Evolutionary conservation across 2,888 invertebrate genomes (phyloP), one percentile per base, ranked within the genome.

Genomic region (Calameuta filiformis): DNA sequence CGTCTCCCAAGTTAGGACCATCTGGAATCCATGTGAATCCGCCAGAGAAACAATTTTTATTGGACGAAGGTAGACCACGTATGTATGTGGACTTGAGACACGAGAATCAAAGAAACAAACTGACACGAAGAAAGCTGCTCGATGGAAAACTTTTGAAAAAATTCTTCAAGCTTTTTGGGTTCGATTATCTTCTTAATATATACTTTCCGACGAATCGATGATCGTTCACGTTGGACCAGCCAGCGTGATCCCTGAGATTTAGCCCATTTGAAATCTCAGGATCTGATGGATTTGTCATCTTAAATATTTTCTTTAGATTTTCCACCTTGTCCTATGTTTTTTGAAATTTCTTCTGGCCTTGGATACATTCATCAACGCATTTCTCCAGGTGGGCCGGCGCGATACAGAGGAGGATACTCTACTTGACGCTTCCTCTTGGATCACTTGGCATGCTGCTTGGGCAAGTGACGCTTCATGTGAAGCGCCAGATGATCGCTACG

Each of bases 401-500:
- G 33, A 34, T 71, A 71, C 23, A 15, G 23, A 56, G 23, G 56
- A 23, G 9, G 56, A 56, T 23, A 56, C 23, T 56, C 6, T 9
- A 23, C 37, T 35, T 69, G 35, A 76, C 80, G 78, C 78, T 69
- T 56, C 23, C 23, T 56, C 23, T 9, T 56, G 56, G 92, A 93
- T 94, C 94, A 95, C 94, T 95, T 96, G 86, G 95, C 93, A 82
- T 90, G 90, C 83, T 95, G 94, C 93, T 98, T 98, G 86, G 98
- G 98, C 90, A 98, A 94, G 92, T 98, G 98, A 85, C 98, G 94
- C 93, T 98, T 98, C 97, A 98, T 98, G 93, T 98, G 98, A 86
- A 98, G 93, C 77, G 98, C 98, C 89, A 98, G 94, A 92, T 98
- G 98, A 93, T 98, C 98, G 82, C 98, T 98, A 81, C 98, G 94